Base-by-base conservation (phyloP, 2,888 invertebrate genomes). In the Mimachlamys varia region DNA sequence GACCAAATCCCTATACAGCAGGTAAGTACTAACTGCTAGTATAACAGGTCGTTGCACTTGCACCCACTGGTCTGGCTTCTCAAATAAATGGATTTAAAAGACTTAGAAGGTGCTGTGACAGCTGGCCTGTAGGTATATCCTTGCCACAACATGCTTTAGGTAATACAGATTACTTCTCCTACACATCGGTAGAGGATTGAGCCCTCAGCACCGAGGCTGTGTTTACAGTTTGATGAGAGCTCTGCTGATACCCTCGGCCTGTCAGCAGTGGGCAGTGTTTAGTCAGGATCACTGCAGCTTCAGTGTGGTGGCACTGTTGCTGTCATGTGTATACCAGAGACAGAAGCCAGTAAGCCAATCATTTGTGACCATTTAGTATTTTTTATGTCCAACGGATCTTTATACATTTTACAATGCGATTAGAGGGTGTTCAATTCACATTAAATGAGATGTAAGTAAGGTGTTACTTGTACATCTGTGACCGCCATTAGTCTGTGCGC, bases 311-410 rank as follows among this genome's bases (percentile, higher is more conserved):
- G 33, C 76, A 10, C 4, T 5, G 27, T 22, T 1, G 33, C 27
- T 27, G 76, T 19, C 7, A 15, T 76, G 12, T 22, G 27, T 33
- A 76, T 17, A 76, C 76, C 5, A 3, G 7, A 62, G 53, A 22
- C 3, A 58, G 19, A 58, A 58, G 33, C 76, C 76, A 33, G 76
- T 15, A 76, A 33, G 33, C 33, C 27, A 76, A 17, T 76, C 76
- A 33, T 76, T 76, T 76, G 76, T 76, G 76, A 76, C 76, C 76
- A 76, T 76, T 76, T 76, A 33, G 76, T 76, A 76, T 76, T 76
- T 44, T 76, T 76, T 76, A 76, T 76, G 76, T 76, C 12, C 27
- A 10, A 27, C 33, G 76, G 76, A 76, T 76, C 76, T 5, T 76
- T 33, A 76, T 62, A 22, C 33, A 76, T 76, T 76, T 76, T 33